Percentiles rank a stretch among this genome's conserved stretches.
Conservation (phyloP, 2,888 invertebrate genomes). For the Baronia brevicornis region DNA sequence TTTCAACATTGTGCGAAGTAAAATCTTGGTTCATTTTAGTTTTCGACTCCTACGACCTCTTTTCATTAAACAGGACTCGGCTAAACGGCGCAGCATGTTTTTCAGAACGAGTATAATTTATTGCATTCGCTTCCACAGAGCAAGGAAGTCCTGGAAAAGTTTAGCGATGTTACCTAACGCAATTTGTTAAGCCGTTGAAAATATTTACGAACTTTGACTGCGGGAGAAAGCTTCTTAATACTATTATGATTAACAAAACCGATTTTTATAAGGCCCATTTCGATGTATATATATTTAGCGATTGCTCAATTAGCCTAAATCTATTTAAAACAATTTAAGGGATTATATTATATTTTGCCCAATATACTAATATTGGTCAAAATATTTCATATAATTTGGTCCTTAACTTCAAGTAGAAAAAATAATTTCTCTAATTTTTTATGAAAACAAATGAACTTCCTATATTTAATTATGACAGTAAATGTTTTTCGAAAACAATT, state of each 20-base stretch:
- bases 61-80: conserved; percentile 30
- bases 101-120: conserved; percentile 49
- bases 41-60: conserved; percentile 23
- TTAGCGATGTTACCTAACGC: conserved; percentile 25
- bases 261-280: conserved; percentile 25
- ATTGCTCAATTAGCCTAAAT: too few species aligned
- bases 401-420: not conserved
- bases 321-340: too few species aligned
- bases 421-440: not conserved
- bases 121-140: conserved; percentile 32
- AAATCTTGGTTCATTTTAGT: conserved; percentile 11
- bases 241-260: conserved; percentile 20
- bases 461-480: conserved; percentile 14
- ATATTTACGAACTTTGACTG: conserved; percentile 14
- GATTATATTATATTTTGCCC: conserved; percentile 19
- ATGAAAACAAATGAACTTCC: too few species aligned
- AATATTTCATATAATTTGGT: too few species aligned
- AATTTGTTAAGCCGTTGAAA: conserved; percentile 17
- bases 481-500: conserved; percentile 27
- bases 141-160: conserved; percentile 31
- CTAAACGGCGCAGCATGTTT: conserved; percentile 36
- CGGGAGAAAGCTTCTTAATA: conserved; percentile 14
- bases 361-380: too few species aligned
- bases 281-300: conserved; percentile 36
- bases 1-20: conserved; percentile 7